Evolutionary conservation across 2,888 invertebrate species (phyloP).

Genomic region (Lottia scabra): DNA sequence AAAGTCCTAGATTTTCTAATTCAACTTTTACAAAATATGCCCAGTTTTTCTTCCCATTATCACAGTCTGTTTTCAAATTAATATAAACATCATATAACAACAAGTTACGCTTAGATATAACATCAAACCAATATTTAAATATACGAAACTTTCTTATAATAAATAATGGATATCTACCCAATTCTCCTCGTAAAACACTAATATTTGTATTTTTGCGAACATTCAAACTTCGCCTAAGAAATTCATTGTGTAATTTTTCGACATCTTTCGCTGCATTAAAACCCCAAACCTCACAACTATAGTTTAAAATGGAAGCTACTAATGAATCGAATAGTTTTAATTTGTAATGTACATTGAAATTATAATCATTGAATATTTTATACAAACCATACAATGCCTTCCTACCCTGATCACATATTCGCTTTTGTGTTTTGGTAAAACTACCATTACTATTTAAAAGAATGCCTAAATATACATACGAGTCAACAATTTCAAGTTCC

Average conservation of each 20-base stretch:
- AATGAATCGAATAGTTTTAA: neutral
- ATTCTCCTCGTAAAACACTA: neutral
- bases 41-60: neutral
- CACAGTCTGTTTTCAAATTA: neutral
- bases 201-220: neutral
- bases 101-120: neutral
- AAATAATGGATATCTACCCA: neutral
- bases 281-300: conserved; percentile 13
- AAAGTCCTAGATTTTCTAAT: neutral
- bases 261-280: neutral
- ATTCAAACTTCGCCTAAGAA: neutral
- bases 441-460: conserved; percentile 7
- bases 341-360: neutral
- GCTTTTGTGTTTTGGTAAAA: neutral
- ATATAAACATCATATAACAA: neutral
- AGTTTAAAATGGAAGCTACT: neutral
- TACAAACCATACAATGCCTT: conserved; percentile 5
- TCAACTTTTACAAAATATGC: neutral
- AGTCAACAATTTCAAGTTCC: conserved; percentile 6
- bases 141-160: neutral
- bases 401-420: neutral
- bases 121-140: conserved; percentile 3
- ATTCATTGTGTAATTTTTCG: conserved; percentile 11
- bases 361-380: neutral
- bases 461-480: conserved; percentile 14